Evolutionary conservation across 2,113 vertebrate genomes (phyloP).

Genomic region (Piaya cayana): DNA sequence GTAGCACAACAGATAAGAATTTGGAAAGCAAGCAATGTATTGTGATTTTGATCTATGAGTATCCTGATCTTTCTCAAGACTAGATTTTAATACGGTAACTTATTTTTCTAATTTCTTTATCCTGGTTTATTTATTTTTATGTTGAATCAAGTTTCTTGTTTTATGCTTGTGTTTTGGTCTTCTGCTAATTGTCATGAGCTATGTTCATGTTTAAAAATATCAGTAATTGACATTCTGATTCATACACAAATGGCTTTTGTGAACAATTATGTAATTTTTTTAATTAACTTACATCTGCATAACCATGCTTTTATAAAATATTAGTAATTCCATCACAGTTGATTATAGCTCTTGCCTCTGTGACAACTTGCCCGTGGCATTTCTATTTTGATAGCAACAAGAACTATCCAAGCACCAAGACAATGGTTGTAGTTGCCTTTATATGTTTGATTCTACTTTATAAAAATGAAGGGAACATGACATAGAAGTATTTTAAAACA

Average conservation of each 20-base stretch:
- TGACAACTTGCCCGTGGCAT: neutral
- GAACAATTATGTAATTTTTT: neutral
- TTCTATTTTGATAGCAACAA: neutral
- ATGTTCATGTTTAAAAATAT: neutral
- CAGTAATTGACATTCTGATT: neutral
- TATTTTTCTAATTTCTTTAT: neutral
- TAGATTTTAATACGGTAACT: neutral
- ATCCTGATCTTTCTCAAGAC: neutral
- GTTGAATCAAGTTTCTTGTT: neutral
- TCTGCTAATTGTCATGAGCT: neutral
- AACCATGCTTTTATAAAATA: neutral
- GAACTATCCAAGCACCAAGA: neutral
- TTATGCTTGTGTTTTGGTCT: neutral
- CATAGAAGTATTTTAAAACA: neutral
- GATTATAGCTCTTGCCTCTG: neutral
- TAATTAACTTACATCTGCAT: neutral
- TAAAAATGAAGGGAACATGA: neutral
- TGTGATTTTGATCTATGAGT: neutral
- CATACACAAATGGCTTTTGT: neutral
- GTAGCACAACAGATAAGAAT: neutral
- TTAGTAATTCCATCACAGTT: neutral
- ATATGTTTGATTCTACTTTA: neutral
- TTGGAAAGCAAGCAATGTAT: neutral
- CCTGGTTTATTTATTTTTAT: neutral
- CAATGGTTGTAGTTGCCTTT: neutral